Conservation (phyloP, 2,113 vertebrate genomes). For the Macrotis lagotis region DNA sequence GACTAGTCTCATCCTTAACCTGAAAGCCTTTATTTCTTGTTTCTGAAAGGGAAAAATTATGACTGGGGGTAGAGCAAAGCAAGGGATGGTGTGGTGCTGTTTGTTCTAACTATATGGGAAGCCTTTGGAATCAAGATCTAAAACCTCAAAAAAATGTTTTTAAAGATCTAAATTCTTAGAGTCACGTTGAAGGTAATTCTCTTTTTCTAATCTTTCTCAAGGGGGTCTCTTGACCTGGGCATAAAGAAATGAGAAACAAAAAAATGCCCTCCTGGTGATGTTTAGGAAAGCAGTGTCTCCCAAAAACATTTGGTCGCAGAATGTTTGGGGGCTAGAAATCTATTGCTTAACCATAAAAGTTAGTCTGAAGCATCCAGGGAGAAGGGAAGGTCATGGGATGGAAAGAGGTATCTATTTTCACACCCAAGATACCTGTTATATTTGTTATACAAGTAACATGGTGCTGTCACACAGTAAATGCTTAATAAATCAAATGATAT, state of each 20-base stretch:
- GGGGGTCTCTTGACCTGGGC: slow-evolving; percentile 33
- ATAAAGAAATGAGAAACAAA: slow-evolving; percentile 36
- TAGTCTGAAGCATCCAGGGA: background rate
- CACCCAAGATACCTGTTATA: background rate
- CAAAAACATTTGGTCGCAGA: background rate
- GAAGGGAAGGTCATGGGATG: background rate
- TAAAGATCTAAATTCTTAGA: slow-evolving; percentile 57
- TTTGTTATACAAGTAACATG: background rate
- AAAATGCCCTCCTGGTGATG: slow-evolving; percentile 10
- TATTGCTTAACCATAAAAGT: background rate
- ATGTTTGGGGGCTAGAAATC: background rate
- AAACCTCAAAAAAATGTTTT: too few species aligned
- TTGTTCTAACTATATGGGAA: slow-evolving; percentile 58
- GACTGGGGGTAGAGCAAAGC: slow-evolving; percentile 17
- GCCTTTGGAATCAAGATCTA: slow-evolving; percentile 53
- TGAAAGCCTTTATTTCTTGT: slow-evolving; percentile 49
- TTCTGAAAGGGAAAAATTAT: slow-evolving; percentile 33
- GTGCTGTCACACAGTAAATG: background rate
- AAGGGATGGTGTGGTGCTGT: slow-evolving; percentile 1
- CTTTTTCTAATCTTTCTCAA: slow-evolving; percentile 29
- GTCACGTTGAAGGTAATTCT: background rate
- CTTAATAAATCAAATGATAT: background rate
- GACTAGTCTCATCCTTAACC: slow-evolving; percentile 61
- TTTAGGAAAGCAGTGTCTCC: slow-evolving; percentile 22
- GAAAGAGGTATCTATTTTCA: background rate